Conservation (phyloP, 2,888 invertebrate genomes). For the Ditylenchus weischeri region DNA sequence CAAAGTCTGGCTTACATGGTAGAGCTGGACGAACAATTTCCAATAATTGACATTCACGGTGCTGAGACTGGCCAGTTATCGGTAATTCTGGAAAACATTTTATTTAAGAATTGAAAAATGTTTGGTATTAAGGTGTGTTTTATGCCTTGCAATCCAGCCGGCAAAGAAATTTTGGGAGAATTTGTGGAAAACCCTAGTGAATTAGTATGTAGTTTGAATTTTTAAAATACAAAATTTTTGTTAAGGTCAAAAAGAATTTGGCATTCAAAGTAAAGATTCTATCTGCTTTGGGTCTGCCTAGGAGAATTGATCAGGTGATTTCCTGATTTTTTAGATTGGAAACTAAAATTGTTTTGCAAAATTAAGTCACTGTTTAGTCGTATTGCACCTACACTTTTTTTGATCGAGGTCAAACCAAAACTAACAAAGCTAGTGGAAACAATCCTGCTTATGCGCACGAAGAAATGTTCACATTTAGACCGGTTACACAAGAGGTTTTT, state of each 20-base stretch:
- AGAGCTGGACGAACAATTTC: slow-evolving; percentile 64
- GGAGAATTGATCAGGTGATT: slow-evolving; percentile 62
- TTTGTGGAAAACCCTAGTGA: slow-evolving; percentile 64
- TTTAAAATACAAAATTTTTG: neutral
- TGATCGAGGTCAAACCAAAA: slow-evolving; percentile 59
- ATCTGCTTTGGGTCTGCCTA: slow-evolving; percentile 63
- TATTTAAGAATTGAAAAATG: too few relatives aligned
- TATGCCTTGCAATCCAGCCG: slow-evolving; percentile 63
- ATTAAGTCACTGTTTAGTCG: slow-evolving; percentile 34
- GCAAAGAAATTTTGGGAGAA: slow-evolving; percentile 63
- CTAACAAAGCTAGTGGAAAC: slow-evolving; percentile 58
- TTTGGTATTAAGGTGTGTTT: slow-evolving; percentile 57
- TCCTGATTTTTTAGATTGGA: too few relatives aligned
- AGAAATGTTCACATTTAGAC: slow-evolving; percentile 61
- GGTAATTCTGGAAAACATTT: slow-evolving; percentile 23
- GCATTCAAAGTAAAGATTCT: slow-evolving; percentile 63
- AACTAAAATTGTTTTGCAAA: too few relatives aligned
- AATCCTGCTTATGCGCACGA: slow-evolving; percentile 63
- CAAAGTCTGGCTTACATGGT: slow-evolving; percentile 64
- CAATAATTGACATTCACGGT: slow-evolving; percentile 59
- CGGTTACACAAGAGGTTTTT: slow-evolving; percentile 61
- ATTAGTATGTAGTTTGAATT: slow-evolving; percentile 45
- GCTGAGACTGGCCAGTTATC: slow-evolving; percentile 59
- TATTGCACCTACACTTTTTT: slow-evolving; percentile 62
- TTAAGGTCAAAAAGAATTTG: slow-evolving; percentile 61